Base-by-base conservation (phyloP, 2,888 invertebrate species). In the Eupithecia abbreviata region DNA sequence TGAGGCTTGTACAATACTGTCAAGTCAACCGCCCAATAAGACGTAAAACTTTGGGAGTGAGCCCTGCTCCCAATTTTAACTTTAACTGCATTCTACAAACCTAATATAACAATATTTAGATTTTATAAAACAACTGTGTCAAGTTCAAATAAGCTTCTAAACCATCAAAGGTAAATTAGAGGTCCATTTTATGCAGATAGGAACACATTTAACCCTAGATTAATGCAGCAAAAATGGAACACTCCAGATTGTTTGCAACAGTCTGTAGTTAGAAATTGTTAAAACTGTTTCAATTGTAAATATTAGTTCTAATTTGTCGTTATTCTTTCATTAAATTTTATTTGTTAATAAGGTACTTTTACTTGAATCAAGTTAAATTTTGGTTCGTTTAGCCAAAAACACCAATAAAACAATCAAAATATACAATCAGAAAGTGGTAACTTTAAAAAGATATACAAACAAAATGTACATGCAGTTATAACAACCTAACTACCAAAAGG, bases 401-500 rank as follows among this genome's bases (percentile, higher is more conserved):
- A 66, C 15, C 82, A 30, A 62, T 62, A 62, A 62, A 62, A 10
- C 30, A 62, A 12, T 30, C 30, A 62, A 62, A 62, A n/a, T 55
- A 18, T 18, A 58, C 58, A 87, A 88, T 87, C 82, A 88, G 85
- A 89, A 88, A 88, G 82, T 90, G 91, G 91, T 91, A 91, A 91
- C 91, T 89, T 89, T 86, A 83, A 86, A 87, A 88, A 86, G 76
- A 84, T 83, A 87, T 84, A 88, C 84, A 89, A 90, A 90, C 82
- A 83, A 84, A 87, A 87, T 86, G 83, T 85, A 87, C 85, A 88
- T 88, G 87, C 82, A 86, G 78, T 84, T 88, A 86, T 87, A 89
- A 84, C 86, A 87, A 90, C 87, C 90, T 88, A 91, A 88, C 89
- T 91, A 91, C 89, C 77, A 84, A 90, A 90, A 92, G 93, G 93